Evolutionary conservation across 2,888 invertebrate genomes (phyloP).

Genomic region (Augiades crinisus): DNA sequence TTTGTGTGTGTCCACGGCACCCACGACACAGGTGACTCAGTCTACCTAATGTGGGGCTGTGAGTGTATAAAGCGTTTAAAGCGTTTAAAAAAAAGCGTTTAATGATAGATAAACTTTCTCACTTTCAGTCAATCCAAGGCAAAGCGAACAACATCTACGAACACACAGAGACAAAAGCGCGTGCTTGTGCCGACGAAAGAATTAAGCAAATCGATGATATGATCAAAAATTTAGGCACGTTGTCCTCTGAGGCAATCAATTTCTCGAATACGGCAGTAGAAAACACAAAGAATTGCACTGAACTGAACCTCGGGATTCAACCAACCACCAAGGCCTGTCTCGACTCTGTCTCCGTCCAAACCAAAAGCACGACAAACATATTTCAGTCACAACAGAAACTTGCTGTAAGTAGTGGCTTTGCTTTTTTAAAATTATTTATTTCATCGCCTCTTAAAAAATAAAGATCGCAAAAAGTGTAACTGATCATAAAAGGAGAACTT

Average conservation of each 20-base stretch:
- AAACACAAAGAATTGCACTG: slow-evolving; percentile 13
- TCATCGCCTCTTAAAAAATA: background rate
- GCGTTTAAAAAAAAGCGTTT: too few species aligned
- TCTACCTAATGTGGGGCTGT: too few species aligned
- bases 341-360: background rate
- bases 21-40: too few species aligned
- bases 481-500: too few species aligned
- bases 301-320: slow-evolving; percentile 11
- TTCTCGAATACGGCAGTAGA: slow-evolving; percentile 3
- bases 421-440: too few species aligned
- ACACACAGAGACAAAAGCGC: slow-evolving; percentile 2
- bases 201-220: slow-evolving; percentile 1
- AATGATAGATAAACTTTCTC: too few species aligned
- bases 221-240: slow-evolving; percentile 3
- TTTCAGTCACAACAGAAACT: slow-evolving; percentile 5
- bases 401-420: slow-evolving; percentile 5
- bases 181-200: background rate
- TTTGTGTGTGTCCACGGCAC: too few species aligned
- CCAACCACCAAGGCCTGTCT: slow-evolving; percentile 7
- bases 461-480: background rate
- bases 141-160: slow-evolving; percentile 13
- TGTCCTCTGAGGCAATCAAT: slow-evolving; percentile 1
- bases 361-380: background rate
- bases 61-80: too few species aligned
- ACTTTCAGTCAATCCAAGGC: slow-evolving; percentile 7